Percentiles rank a stretch among this genome's conserved stretches.
Conservation (phyloP, 2,797 vertebrate genomes). For the Acipenser ruthenus region DNA sequence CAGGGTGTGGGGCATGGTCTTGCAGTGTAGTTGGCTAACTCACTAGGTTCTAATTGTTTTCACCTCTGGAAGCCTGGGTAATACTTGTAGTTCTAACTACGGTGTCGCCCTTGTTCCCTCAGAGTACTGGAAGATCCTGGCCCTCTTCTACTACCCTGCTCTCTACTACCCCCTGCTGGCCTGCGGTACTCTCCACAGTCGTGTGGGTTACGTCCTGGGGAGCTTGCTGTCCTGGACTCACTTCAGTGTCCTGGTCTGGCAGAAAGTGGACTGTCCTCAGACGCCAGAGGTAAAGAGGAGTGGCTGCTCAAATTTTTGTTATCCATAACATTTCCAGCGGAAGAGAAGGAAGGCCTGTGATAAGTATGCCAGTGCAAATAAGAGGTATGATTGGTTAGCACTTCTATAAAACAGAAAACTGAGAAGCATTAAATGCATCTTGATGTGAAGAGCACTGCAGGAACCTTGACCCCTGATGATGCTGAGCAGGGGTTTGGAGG, state of each 20-base stretch:
- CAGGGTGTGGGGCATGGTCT: no score
- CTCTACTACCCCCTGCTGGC: slow-evolving; percentile 89
- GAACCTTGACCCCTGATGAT: not conserved
- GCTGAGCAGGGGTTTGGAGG: not conserved
- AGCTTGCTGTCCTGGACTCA: slow-evolving; percentile 85
- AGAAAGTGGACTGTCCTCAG: slow-evolving; percentile 83
- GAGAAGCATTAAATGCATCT: no score
- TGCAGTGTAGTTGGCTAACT: no score
- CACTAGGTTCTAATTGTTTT: no score
- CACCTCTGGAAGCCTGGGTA: no score
- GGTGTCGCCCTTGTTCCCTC: not conserved
- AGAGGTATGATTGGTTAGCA: no score
- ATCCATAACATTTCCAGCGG: not conserved
- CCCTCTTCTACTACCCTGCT: slow-evolving; percentile 81
- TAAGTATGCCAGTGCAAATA: no score
- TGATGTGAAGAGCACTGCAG: no score
- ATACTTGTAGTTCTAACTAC: no score
- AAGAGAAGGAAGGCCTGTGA: no score
- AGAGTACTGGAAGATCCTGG: slow-evolving; percentile 86
- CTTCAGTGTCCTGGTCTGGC: slow-evolving; percentile 78
- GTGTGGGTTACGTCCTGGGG: slow-evolving; percentile 69
- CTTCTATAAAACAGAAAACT: no score
- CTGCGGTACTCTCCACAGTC: slow-evolving; percentile 69
- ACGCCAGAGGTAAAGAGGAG: slow-evolving; percentile 64
- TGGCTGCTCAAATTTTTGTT: not conserved